Percentiles rank a stretch among this genome's conserved stretches.
phyloP scores from a whole-genome alignment of 2,113 vertebrate species.

The Probosciger aterrimus region DNA sequence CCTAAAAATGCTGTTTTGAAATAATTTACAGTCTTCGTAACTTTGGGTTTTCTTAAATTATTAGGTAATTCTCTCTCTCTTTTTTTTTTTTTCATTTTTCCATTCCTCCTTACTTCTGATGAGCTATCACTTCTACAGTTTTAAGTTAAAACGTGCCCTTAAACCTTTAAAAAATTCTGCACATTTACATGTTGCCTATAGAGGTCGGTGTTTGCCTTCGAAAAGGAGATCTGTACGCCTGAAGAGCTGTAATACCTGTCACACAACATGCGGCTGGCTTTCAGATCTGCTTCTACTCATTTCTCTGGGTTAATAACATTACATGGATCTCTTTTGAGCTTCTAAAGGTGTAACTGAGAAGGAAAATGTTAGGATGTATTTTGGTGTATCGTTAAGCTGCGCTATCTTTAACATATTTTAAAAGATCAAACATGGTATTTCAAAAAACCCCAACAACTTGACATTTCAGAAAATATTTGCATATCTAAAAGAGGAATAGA shows the following conservation, averaged over 20 bases:
- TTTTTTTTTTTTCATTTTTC: background rate
- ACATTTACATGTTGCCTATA: background rate
- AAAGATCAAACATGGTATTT: background rate
- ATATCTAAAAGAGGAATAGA: background rate
- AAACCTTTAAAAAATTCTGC: background rate
- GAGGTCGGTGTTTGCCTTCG: slow-evolving; percentile 42
- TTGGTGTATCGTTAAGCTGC: background rate
- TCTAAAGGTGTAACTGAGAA: background rate
- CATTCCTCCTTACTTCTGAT: background rate
- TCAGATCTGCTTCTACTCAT: background rate
- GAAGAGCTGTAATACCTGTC: accelerated
- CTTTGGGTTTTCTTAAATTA: background rate
- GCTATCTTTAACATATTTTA: background rate
- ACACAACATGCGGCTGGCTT: accelerated
- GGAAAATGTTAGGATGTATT: background rate
- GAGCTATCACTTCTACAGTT: background rate
- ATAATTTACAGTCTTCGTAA: background rate
- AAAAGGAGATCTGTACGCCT: background rate
- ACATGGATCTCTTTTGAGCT: background rate
- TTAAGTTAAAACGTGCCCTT: background rate
- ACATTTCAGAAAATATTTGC: background rate
- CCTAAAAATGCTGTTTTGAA: background rate
- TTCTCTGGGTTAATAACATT: background rate
- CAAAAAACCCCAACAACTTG: background rate
- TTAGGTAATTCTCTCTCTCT: background rate